These are phyloP conservation scores for Clarias fuscus DNA, from an alignment of 2,797 vertebrate species.

Conservation along the genomic window DNA sequence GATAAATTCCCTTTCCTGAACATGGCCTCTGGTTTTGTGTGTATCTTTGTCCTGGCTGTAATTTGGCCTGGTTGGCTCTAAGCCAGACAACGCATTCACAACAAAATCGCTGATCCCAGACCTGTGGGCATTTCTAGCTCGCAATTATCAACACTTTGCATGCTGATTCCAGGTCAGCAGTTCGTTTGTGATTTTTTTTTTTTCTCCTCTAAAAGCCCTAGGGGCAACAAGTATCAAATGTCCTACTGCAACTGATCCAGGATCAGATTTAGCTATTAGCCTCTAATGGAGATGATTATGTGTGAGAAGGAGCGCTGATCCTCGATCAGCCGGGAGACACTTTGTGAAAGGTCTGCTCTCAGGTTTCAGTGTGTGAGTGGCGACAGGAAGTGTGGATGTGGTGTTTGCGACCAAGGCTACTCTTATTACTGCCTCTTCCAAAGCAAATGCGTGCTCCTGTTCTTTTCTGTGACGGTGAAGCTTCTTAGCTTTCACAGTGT, in stretches of 20 bases:
- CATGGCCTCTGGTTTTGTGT: constrained; percentile 26
- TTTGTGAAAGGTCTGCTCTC: constrained; percentile 58
- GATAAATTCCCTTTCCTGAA: constrained; percentile 19
- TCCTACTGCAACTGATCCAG: constrained; percentile 14
- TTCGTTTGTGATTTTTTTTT: neutral
- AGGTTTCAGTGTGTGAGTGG: constrained; percentile 71
- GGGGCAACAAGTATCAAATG: constrained; percentile 5
- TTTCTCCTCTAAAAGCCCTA: neutral
- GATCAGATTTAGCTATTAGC: constrained; percentile 22
- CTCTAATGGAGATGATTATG: constrained; percentile 1
- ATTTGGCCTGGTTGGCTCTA: constrained; percentile 14
- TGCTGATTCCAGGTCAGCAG: constrained; percentile 18
- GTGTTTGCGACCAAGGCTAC: constrained; percentile 72
- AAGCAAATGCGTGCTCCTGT: neutral
- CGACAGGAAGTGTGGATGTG: constrained; percentile 69
- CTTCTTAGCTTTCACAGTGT: neutral
- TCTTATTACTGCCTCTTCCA: constrained; percentile 61
- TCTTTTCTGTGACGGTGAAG: neutral
- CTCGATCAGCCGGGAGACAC: constrained; percentile 30
- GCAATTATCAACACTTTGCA: neutral
- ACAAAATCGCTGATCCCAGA: constrained; percentile 25
- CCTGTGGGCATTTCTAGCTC: neutral
- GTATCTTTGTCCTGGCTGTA: constrained; percentile 44
- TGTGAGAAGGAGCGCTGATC: constrained; percentile 11
- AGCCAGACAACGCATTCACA: constrained; percentile 20